Conservation (phyloP, 2,888 invertebrate genomes). For the Orchestes rusci region DNA sequence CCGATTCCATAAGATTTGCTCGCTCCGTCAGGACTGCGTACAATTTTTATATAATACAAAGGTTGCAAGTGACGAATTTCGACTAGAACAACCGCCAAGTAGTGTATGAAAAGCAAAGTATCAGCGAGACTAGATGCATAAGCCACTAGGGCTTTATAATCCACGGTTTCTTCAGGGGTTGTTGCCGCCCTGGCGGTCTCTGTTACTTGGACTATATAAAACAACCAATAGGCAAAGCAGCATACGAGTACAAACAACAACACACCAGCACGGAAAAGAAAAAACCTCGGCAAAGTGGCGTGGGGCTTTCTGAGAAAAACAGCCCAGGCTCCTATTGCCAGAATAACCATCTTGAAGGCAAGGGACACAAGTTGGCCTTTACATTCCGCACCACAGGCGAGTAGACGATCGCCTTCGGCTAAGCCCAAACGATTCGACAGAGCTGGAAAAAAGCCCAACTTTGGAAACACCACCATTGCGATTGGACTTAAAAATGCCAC, state of each 20-base stretch:
- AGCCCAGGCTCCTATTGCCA: constrained; percentile 89
- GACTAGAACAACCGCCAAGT: constrained; percentile 85
- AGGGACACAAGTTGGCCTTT: constrained; percentile 88
- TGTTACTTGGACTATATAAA: constrained; percentile 88
- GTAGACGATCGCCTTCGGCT: constrained; percentile 60
- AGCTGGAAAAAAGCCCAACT: constrained; percentile 78
- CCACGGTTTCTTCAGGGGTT: constrained; percentile 70
- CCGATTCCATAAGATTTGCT: constrained; percentile 83
- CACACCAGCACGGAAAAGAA: constrained; percentile 84
- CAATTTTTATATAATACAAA: constrained; percentile 81
- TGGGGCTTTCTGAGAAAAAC: constrained; percentile 78
- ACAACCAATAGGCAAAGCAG: constrained; percentile 96
- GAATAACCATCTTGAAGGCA: constrained; percentile 82
- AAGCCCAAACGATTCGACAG: constrained; percentile 60
- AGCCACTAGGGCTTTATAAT: constrained; percentile 83
- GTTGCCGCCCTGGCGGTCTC: constrained; percentile 74
- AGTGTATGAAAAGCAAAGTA: constrained; percentile 90
- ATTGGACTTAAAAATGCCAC: constrained; percentile 87
- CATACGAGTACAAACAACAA: constrained; percentile 82
- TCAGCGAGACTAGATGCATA: constrained; percentile 92
- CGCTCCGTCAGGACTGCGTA: constrained; percentile 93
- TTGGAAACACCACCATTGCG: constrained; percentile 91
- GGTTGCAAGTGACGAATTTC: constrained; percentile 91
- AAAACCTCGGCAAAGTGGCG: constrained; percentile 86
- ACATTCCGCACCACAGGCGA: constrained; percentile 88